These are phyloP conservation scores for Cheumatopsyche charites DNA, from an alignment of 1,140 invertebrate genomes.

Conservation along the genomic window DNA sequence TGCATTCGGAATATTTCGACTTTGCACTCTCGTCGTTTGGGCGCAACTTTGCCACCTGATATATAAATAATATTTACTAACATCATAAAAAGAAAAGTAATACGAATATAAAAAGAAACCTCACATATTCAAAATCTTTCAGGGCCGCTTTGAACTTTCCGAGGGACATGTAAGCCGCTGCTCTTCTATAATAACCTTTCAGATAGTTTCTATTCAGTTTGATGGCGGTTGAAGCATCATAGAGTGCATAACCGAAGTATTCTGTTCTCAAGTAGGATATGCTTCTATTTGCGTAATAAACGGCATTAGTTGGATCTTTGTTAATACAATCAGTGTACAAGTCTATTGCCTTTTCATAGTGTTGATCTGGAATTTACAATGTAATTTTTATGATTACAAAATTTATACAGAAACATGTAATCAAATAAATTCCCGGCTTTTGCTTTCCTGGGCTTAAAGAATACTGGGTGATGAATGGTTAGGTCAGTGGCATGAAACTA, in stretches of 20 bases:
- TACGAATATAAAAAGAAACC: conserved; percentile 37
- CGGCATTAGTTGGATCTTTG: conserved; percentile 79
- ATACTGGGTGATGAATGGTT: too few species aligned
- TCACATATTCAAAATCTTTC: conserved; percentile 95
- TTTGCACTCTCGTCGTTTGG: conserved; percentile 95
- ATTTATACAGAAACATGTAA: not conserved
- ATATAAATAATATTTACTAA: not conserved
- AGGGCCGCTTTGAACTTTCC: conserved; percentile 97
- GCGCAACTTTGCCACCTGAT: conserved; percentile 82
- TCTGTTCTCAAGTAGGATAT: conserved; percentile 92
- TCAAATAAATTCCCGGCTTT: too few species aligned
- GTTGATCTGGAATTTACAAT: conserved; percentile 74
- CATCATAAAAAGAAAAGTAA: too few species aligned
- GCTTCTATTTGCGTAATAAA: conserved; percentile 93
- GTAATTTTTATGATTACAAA: not conserved
- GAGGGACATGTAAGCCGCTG: conserved; percentile 95
- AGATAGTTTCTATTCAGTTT: conserved; percentile 88
- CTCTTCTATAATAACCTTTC: conserved; percentile 94
- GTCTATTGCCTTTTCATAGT: conserved; percentile 87
- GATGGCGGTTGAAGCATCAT: conserved; percentile 91
- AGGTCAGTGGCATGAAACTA: too few species aligned
- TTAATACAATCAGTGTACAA: conserved; percentile 93
- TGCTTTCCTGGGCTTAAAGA: too few species aligned
- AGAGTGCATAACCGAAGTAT: conserved; percentile 91
- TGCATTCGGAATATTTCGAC: conserved; percentile 92